Percentiles rank a stretch among this genome's conserved stretches.
These are phyloP conservation scores for Phoxinus phoxinus DNA, from an alignment of 2,113 vertebrate genomes.

Conservation along the genomic window DNA sequence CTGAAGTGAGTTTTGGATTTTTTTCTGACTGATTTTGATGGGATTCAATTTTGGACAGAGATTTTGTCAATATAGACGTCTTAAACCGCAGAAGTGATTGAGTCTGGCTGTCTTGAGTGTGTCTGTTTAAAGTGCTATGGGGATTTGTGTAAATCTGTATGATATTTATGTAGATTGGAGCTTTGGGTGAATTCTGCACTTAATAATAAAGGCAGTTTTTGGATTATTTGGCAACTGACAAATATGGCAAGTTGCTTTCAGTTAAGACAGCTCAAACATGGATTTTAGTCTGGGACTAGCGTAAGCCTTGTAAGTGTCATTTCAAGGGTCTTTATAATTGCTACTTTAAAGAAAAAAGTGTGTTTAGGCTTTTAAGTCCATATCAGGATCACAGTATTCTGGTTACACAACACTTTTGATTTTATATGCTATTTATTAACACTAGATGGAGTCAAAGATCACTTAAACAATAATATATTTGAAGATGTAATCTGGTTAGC, in stretches of 20 bases:
- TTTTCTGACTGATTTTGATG: not conserved
- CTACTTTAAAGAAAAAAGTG: not conserved
- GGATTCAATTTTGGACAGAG: not conserved
- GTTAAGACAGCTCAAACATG: no score
- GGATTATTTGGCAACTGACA: no score
- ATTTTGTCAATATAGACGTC: not conserved
- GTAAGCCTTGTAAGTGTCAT: not conserved
- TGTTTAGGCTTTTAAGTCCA: not conserved
- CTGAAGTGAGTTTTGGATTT: not conserved
- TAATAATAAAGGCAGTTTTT: constrained; percentile 55
- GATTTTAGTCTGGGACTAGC: no score
- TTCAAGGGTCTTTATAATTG: not conserved
- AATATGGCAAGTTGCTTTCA: no score
- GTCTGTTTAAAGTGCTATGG: not conserved
- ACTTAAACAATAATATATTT: not conserved
- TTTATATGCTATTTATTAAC: not conserved
- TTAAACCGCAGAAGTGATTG: not conserved
- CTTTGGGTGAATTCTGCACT: constrained; percentile 14
- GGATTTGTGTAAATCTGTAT: constrained; percentile 36
- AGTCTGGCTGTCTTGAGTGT: not conserved
- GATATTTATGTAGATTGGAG: constrained; percentile 22
- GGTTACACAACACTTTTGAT: not conserved
- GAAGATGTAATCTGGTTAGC: not conserved
- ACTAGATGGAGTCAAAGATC: not conserved
- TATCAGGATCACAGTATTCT: not conserved